Base-by-base conservation (phyloP, 2,888 invertebrate species). In the Thecocarcelia acutangulata region DNA sequence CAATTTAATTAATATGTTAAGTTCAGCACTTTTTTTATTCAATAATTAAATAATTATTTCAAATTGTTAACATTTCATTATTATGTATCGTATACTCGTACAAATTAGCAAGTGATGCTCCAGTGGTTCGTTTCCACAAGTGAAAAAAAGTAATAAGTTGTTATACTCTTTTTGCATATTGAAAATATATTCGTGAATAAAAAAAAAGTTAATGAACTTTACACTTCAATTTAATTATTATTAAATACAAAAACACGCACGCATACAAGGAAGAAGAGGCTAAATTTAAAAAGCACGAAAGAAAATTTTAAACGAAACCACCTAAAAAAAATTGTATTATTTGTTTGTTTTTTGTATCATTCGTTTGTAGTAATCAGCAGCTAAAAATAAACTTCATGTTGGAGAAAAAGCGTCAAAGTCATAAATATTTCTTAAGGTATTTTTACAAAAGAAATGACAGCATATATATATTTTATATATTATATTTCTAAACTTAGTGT, bases 161-260 rank as follows among this genome's bases (percentile, higher is more conserved):
- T n/a, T 59, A 52, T 74, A 33, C 24, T 48, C 40, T 19, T 75
- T 59, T 40, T 44, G 54, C 15, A 56, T 70, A 58, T 46, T 54
- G 19, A 61, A 44, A 33, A 40, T 44, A 33, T n/a, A 59, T 3
- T 54, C 42, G 12, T 19, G 6, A 64, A 66, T 44, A 15, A 46
- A 21, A 37, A 40, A 58, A 75, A 33, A 64, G 80, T 80, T 80
- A 80, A 70, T 80, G 80, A 80, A 75, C 80, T 80, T 80, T 75
- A 75, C 69, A 70, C 77, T 50, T 58, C 56, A 77, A 63, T 46
- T 61, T 69, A 24, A 44, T 44, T 44, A 33, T 61, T 46, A 44
- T 37, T 61, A 69, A 33, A 61, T 40, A 40, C 0, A 40, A 64
- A 66, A 66, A 15, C 58, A 75, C 75, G 66, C 50, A 58, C 58